These are phyloP conservation scores for Balanococcus diminutus DNA, from an alignment of 2,888 invertebrate species.

Conservation along the genomic window DNA sequence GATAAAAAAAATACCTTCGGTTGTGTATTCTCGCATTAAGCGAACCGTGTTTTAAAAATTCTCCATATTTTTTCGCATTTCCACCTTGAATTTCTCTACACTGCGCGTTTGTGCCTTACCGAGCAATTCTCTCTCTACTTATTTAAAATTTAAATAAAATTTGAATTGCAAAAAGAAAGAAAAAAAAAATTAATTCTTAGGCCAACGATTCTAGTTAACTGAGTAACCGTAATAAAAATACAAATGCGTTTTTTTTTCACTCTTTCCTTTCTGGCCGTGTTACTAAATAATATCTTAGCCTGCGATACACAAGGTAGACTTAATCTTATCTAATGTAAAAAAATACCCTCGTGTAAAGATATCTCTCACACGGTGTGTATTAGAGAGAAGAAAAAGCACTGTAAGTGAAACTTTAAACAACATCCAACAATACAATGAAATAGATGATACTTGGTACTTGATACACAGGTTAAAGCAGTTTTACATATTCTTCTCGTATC, in stretches of 20 bases:
- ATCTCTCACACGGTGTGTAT: neutral
- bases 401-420: slow-evolving; percentile 7
- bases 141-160: slow-evolving; percentile 1
- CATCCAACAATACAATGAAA: neutral
- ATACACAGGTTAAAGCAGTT: neutral
- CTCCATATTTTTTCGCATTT: slow-evolving; percentile 10
- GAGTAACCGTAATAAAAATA: slow-evolving; percentile 22
- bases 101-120: neutral
- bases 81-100: neutral
- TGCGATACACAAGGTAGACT: neutral
- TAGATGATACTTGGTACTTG: slow-evolving; percentile 16
- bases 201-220: slow-evolving; percentile 22
- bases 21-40: neutral
- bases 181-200: slow-evolving; percentile 20
- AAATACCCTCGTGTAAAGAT: neutral
- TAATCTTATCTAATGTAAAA: slow-evolving; percentile 16
- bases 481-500: slow-evolving; percentile 7
- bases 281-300: neutral
- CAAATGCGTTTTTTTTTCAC: neutral
- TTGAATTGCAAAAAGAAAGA: slow-evolving; percentile 5
- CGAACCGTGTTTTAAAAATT: neutral
- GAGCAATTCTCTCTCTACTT: neutral
- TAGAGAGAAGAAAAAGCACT: neutral
- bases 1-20: neutral
- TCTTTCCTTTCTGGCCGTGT: neutral